Evolutionary conservation across 2,113 vertebrate genomes (phyloP).

Genomic region (Anas platyrhynchos): DNA sequence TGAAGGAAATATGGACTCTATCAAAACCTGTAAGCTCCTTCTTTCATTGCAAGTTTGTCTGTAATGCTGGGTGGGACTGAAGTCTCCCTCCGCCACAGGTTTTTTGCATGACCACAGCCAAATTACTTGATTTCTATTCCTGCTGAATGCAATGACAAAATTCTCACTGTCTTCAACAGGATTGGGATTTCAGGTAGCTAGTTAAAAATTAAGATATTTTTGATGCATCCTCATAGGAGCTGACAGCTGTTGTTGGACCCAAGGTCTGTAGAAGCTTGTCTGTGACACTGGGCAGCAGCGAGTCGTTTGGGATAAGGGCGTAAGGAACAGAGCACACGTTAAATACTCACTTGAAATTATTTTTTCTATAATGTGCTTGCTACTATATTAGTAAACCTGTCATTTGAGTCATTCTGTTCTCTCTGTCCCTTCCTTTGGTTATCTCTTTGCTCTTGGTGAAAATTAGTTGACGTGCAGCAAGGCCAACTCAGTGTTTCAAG

Average conservation of each 20-base stretch:
- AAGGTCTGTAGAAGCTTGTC: not conserved
- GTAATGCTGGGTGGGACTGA: not conserved
- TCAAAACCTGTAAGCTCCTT: too few species aligned
- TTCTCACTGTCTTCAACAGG: not conserved
- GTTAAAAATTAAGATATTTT: not conserved
- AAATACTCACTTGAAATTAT: not conserved
- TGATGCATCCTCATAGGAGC: not conserved
- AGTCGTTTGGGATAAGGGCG: not conserved
- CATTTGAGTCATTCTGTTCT: not conserved
- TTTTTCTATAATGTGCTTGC: not conserved
- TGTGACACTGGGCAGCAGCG: not conserved
- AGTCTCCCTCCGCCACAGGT: not conserved
- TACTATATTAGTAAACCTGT: not conserved
- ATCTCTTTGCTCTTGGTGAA: not conserved
- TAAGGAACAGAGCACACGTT: not conserved
- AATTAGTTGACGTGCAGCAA: not conserved
- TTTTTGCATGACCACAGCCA: not conserved
- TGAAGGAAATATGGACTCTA: not conserved
- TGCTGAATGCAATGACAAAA: not conserved
- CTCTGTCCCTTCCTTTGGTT: not conserved
- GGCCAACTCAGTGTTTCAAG: not conserved
- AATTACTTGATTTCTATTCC: not conserved
- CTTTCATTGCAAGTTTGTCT: not conserved
- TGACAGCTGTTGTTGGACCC: not conserved
- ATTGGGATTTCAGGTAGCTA: not conserved